phyloP scores from a whole-genome alignment of 2,888 invertebrate genomes.

The Eupithecia inturbata region DNA sequence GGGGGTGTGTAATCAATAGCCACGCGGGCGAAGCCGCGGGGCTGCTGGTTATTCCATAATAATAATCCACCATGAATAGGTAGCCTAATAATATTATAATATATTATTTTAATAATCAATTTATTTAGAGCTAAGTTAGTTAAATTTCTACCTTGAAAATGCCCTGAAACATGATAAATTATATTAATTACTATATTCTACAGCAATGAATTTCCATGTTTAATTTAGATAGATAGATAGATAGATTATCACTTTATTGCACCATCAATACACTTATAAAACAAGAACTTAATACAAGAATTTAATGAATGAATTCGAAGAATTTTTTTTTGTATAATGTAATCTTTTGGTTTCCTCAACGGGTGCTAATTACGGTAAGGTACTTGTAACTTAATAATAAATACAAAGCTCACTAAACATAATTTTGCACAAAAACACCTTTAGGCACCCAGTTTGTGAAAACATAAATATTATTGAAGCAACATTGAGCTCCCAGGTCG shows the following conservation, averaged over 20 bases:
- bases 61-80: too few species aligned
- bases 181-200: not conserved
- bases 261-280: too few species aligned
- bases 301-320: too few species aligned
- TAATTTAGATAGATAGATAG: too few species aligned
- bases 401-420: not conserved
- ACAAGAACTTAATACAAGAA: too few species aligned
- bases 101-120: not conserved
- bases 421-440: not conserved
- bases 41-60: too few species aligned
- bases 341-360: not conserved
- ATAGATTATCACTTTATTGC: too few species aligned
- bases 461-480: conserved; percentile 29
- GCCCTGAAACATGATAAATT: not conserved
- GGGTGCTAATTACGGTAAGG: not conserved
- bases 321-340: too few species aligned
- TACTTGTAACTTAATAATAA: not conserved
- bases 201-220: not conserved
- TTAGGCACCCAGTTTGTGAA: not conserved
- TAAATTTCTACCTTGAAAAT: not conserved
- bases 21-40: too few species aligned
- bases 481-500: conserved; percentile 24
- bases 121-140: not conserved
- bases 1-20: too few species aligned
- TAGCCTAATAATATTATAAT: too few species aligned